phyloP scores from a whole-genome alignment of 2,888 invertebrate genomes.

The Automeris io region DNA sequence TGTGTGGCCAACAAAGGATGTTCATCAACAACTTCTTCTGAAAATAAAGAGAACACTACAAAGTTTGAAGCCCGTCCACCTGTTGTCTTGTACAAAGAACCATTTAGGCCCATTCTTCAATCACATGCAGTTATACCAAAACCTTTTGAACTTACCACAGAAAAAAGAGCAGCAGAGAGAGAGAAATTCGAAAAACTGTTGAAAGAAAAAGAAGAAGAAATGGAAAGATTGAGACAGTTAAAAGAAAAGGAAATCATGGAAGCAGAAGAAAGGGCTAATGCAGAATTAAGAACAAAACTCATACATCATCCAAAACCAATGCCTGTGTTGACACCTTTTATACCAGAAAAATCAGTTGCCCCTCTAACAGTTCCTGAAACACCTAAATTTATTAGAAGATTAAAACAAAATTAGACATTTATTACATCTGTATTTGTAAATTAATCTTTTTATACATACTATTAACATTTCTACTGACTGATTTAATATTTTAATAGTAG shows the following conservation, averaged over 20 bases:
- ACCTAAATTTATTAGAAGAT: conserved; percentile 70
- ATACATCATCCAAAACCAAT: conserved; percentile 81
- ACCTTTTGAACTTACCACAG: neutral
- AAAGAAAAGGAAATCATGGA: conserved; percentile 50
- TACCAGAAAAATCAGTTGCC: conserved; percentile 66
- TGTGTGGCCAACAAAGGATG: conserved; percentile 35
- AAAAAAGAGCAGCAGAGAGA: conserved; percentile 42
- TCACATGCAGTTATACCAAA: neutral
- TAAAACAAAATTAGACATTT: conserved; percentile 42
- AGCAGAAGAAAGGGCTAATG: conserved; percentile 68
- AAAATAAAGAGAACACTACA: conserved; percentile 69
- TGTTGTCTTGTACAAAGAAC: neutral
- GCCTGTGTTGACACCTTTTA: conserved; percentile 64
- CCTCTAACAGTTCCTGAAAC: conserved; percentile 80
- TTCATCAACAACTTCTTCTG: conserved; percentile 49
- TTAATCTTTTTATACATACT: too few species aligned
- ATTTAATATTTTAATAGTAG: too few species aligned
- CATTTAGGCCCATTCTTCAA: neutral
- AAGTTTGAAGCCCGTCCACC: neutral
- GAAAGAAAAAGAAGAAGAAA: conserved; percentile 73
- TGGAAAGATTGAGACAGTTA: conserved; percentile 50
- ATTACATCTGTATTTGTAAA: too few species aligned
- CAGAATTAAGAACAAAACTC: conserved; percentile 71
- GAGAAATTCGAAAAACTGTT: conserved; percentile 76
- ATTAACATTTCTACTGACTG: too few species aligned